Evolutionary conservation across 2,113 vertebrate species (phyloP).

Genomic region (Cricetomys ansorgei): DNA sequence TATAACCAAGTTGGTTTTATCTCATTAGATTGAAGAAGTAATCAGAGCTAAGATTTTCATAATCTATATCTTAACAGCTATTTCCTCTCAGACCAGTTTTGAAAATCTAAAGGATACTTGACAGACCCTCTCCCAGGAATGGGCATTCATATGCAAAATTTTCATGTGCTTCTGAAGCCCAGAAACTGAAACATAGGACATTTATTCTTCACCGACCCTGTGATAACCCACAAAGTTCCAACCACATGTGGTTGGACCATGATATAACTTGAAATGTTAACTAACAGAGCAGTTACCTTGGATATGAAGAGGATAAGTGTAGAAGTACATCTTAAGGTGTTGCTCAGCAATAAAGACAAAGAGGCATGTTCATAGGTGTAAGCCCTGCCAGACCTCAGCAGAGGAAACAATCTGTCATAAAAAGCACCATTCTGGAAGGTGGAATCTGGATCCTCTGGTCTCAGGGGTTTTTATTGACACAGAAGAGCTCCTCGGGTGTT

Average conservation of each 20-base stretch:
- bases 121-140: background rate
- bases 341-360: too few species aligned
- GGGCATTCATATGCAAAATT: background rate
- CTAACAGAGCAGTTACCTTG: background rate
- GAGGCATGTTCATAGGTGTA: too few species aligned
- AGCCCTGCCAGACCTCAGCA: too few species aligned
- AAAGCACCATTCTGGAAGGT: too few species aligned
- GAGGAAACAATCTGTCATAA: too few species aligned
- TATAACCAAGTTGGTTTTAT: background rate
- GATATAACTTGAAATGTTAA: background rate
- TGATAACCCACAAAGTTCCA: background rate
- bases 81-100: background rate
- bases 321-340: too few species aligned
- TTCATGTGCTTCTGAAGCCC: background rate
- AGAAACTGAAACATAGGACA: background rate
- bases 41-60: background rate
- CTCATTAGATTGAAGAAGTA: background rate
- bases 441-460: too few species aligned
- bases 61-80: background rate
- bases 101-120: background rate
- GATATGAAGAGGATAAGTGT: background rate
- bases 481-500: too few species aligned
- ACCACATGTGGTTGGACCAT: background rate
- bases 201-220: background rate
- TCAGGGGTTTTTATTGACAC: too few species aligned